Conservation (phyloP, 2,888 invertebrate genomes). For the Athalia rosae region DNA sequence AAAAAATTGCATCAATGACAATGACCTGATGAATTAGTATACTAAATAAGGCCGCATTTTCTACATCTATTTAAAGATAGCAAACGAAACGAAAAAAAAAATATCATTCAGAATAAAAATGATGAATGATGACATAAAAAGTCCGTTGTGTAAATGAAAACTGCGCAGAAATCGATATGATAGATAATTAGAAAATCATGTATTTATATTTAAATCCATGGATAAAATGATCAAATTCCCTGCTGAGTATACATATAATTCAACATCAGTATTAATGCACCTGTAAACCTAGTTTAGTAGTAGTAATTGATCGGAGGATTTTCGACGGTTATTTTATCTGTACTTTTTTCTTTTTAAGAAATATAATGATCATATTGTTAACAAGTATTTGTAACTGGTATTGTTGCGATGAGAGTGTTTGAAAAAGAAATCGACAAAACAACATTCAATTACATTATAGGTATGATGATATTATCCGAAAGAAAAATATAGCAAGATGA, state of each 20-base stretch:
- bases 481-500: neutral
- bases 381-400: constrained; percentile 15
- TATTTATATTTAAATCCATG: no score
- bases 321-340: constrained; percentile 11
- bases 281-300: constrained; percentile 3
- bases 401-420: neutral
- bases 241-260: no score
- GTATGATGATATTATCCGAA: neutral
- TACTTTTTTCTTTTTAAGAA: neutral
- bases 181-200: no score
- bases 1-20: neutral
- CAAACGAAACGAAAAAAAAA: neutral
- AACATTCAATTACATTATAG: neutral
- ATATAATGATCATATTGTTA: constrained; percentile 7
- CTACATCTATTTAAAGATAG: neutral
- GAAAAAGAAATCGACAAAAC: neutral
- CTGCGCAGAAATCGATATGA: no score
- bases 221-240: no score
- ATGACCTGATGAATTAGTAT: constrained; percentile 5
- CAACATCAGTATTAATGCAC: neutral
- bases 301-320: constrained; percentile 2
- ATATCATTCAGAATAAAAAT: neutral
- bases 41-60: no score
- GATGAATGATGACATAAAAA: no score
- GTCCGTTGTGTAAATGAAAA: no score